These are phyloP conservation scores for Zaprionus camerounensis DNA, from an alignment of 1,140 invertebrate species.

Conservation along the genomic window DNA sequence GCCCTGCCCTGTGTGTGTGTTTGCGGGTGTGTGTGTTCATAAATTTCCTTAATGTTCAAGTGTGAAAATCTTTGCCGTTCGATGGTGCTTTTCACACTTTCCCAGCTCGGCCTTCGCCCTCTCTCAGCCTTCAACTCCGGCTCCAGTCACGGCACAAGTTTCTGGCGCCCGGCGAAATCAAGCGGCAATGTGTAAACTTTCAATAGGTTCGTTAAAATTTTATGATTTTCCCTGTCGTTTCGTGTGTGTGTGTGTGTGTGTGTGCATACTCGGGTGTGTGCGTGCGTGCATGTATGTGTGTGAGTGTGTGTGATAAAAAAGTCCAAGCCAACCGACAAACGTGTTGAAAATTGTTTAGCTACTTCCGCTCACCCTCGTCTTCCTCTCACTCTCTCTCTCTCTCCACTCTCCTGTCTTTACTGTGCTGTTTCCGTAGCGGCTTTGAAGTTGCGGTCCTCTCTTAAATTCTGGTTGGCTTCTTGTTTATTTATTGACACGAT, in stretches of 20 bases:
- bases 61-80: slow-evolving; percentile 84
- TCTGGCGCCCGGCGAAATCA: slow-evolving; percentile 63
- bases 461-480: slow-evolving; percentile 60
- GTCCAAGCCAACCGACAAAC: slow-evolving; percentile 53
- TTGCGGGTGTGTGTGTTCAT: slow-evolving; percentile 59
- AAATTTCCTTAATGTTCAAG: slow-evolving; percentile 79
- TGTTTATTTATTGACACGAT: slow-evolving; percentile 56
- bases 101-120: slow-evolving; percentile 42
- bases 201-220: slow-evolving; percentile 84
- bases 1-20: slow-evolving; percentile 11
- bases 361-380: slow-evolving; percentile 53
- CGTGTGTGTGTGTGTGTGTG: not conserved
- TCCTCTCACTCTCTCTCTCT: not conserved
- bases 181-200: slow-evolving; percentile 83
- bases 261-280: slow-evolving; percentile 11
- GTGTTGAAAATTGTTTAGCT: slow-evolving; percentile 81
- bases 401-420: not conserved
- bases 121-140: slow-evolving; percentile 24
- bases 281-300: slow-evolving; percentile 17
- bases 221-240: slow-evolving; percentile 73
- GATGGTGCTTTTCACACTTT: slow-evolving; percentile 84
- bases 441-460: slow-evolving; percentile 54
- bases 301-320: slow-evolving; percentile 43
- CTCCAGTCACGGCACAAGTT: slow-evolving; percentile 29
- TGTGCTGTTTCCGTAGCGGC: slow-evolving; percentile 7